Evolutionary conservation across 2,797 vertebrate genomes (phyloP).

Genomic region (Selene dorsalis): DNA sequence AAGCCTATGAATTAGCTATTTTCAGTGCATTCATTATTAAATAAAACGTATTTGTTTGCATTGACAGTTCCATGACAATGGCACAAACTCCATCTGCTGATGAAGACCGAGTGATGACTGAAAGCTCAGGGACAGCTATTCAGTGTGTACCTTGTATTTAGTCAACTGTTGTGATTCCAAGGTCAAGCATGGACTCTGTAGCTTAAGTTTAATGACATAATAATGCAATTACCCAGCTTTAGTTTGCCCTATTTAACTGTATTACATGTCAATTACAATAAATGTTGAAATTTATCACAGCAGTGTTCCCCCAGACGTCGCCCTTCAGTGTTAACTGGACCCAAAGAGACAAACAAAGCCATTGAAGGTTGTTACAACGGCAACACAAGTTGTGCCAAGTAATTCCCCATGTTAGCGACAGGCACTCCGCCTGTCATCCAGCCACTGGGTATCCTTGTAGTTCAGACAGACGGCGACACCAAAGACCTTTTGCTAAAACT

Average conservation of each 20-base stretch:
- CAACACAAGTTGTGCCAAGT: conserved; percentile 23
- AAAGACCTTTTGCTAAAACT: conserved; percentile 40
- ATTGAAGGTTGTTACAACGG: conserved; percentile 25
- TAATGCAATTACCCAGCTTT: neutral
- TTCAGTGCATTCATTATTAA: neutral
- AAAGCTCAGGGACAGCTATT: neutral
- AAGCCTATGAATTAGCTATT: neutral
- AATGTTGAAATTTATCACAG: conserved; percentile 7
- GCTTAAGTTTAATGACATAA: too few species aligned
- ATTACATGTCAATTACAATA: neutral
- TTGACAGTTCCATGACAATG: neutral
- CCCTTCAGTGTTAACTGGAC: conserved; percentile 30
- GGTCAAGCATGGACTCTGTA: neutral
- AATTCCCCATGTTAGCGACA: conserved; percentile 25
- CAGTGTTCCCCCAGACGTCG: neutral
- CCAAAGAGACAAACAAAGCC: conserved; percentile 26
- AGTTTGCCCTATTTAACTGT: neutral
- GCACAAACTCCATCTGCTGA: neutral
- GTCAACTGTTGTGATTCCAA: neutral
- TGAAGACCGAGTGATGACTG: neutral
- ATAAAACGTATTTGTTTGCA: neutral
- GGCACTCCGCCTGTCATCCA: conserved; percentile 31
- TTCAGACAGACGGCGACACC: conserved; percentile 44
- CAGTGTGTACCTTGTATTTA: neutral
- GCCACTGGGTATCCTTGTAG: conserved; percentile 30